Conservation (phyloP, 2,888 invertebrate genomes). For the Carabus problematicus region DNA sequence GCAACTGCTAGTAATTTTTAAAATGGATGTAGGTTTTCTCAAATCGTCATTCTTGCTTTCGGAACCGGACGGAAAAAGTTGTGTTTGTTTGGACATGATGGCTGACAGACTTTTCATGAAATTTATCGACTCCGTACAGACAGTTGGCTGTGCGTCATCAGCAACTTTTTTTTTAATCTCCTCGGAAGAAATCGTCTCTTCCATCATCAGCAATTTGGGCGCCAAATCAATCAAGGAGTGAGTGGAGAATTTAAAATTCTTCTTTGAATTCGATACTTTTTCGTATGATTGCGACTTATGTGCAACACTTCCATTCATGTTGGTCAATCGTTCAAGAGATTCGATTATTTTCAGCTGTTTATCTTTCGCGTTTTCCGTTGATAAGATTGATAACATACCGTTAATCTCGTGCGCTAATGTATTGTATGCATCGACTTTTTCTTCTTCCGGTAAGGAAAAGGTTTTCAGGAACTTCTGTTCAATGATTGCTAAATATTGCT, state of each 20-base stretch:
- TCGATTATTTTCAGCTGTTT: slow-evolving; percentile 8
- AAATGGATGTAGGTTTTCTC: slow-evolving; percentile 2
- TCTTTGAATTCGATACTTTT: background rate
- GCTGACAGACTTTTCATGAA: slow-evolving; percentile 4
- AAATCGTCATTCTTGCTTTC: too few species aligned
- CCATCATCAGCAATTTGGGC: background rate
- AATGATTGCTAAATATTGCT: slow-evolving; percentile 23
- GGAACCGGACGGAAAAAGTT: too few species aligned
- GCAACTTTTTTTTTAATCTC: slow-evolving; percentile 27
- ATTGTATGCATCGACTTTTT: slow-evolving; percentile 32
- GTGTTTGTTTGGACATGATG: slow-evolving; percentile 24
- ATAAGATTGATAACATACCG: slow-evolving; percentile 23
- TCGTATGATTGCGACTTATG: background rate
- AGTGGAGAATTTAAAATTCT: background rate
- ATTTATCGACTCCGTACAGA: slow-evolving; percentile 19
- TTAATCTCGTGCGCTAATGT: slow-evolving; percentile 29
- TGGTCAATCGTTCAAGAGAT: slow-evolving; percentile 1
- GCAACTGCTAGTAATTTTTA: background rate
- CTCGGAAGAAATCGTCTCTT: background rate
- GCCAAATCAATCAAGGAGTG: too few species aligned
- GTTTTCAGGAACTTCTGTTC: slow-evolving; percentile 34
- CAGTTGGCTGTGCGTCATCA: slow-evolving; percentile 30
- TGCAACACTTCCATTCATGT: background rate
- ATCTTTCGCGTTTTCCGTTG: background rate
- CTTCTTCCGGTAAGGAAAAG: slow-evolving; percentile 28